Evolutionary conservation across 2,888 invertebrate genomes (phyloP).

Genomic region (Malthinus flaveolus): DNA sequence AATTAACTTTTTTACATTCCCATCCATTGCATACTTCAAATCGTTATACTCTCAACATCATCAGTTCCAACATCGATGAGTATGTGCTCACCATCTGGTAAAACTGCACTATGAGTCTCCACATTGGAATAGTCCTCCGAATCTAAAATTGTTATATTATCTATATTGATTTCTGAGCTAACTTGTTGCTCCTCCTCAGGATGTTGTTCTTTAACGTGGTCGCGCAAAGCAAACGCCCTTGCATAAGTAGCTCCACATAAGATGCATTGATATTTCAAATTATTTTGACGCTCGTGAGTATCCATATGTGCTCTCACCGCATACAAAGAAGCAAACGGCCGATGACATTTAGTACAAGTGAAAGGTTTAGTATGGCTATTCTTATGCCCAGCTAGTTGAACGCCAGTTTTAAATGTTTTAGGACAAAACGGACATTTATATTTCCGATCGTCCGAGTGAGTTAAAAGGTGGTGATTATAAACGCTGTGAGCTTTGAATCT

Average conservation of each 20-base stretch:
- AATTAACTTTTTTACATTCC: too few relatives aligned
- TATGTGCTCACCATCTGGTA: constrained; percentile 39
- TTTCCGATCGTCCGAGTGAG: constrained; percentile 74
- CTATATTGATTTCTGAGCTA: constrained; percentile 10
- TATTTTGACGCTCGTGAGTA: constrained; percentile 70
- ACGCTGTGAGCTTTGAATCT: constrained; percentile 80
- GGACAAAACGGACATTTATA: constrained; percentile 78
- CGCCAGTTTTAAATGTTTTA: constrained; percentile 79
- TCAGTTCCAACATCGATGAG: constrained; percentile 15
- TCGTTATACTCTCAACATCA: constrained; percentile 11
- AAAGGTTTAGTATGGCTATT: constrained; percentile 83
- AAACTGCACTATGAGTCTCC: constrained; percentile 37
- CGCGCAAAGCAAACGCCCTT: constrained; percentile 72
- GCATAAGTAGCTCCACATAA: constrained; percentile 79
- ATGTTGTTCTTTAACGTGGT: constrained; percentile 72
- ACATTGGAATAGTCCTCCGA: constrained; percentile 23
- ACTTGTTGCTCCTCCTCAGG: neutral
- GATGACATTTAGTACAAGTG: constrained; percentile 73
- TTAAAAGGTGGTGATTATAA: constrained; percentile 75
- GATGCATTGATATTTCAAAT: constrained; percentile 69
- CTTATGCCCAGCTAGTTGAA: constrained; percentile 78
- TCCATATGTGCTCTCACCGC: constrained; percentile 77
- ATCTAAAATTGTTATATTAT: constrained; percentile 24
- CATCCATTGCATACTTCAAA: neutral
- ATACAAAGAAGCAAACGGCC: constrained; percentile 78